phyloP scores from a whole-genome alignment of 2,113 vertebrate species.

The Cnemophilus loriae region DNA sequence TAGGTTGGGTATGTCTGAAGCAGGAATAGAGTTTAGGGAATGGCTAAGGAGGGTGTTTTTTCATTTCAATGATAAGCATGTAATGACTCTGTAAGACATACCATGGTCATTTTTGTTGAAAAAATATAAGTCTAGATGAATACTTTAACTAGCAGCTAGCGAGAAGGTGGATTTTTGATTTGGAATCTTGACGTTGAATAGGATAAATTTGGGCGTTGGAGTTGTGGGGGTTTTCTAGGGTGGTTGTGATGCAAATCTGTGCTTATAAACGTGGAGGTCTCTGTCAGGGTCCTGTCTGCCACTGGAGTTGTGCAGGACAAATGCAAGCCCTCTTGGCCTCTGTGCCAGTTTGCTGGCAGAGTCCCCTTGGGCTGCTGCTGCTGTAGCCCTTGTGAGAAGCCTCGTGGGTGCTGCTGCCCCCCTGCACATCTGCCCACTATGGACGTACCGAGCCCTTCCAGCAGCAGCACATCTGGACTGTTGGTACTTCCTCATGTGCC shows the following conservation, averaged over 20 bases:
- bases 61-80: background rate
- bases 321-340: background rate
- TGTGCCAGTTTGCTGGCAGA: background rate
- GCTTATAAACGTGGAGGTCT: background rate
- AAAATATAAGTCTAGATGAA: background rate
- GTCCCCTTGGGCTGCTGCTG: background rate
- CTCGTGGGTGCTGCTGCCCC: background rate
- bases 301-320: background rate
- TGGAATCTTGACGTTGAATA: background rate
- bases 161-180: background rate
- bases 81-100: background rate
- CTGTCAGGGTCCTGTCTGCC: background rate
- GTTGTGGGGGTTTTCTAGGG: background rate
- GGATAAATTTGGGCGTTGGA: background rate
- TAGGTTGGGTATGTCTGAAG: background rate
- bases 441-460: background rate
- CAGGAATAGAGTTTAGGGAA: background rate
- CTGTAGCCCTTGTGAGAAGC: background rate
- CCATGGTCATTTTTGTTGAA: background rate
- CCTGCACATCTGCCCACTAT: rapidly evolving
- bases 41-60: background rate
- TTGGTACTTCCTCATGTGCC: background rate
- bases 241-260: background rate
- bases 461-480: background rate
- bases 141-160: background rate